Evolutionary conservation across 2,888 invertebrate species (phyloP).

Genomic region (Hemistola chrysoprasaria): DNA sequence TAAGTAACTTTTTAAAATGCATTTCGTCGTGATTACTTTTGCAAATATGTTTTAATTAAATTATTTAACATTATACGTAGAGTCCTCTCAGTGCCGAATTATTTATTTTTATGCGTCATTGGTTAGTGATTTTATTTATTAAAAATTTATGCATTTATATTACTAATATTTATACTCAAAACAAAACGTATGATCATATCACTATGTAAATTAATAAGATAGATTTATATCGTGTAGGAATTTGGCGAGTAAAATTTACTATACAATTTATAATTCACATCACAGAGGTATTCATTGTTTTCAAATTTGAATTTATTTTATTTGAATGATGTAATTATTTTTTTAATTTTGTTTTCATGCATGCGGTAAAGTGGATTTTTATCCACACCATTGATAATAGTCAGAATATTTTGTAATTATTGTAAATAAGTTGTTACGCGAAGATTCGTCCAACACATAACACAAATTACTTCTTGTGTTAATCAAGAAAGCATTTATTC

Average conservation of each 20-base stretch:
- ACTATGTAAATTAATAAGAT: constrained; percentile 18
- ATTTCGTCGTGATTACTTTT: constrained; percentile 21
- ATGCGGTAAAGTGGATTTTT: constrained; percentile 10
- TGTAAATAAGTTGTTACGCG: constrained; percentile 71
- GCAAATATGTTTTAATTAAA: constrained; percentile 7
- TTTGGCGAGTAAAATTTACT: constrained; percentile 13
- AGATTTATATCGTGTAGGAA: constrained; percentile 8
- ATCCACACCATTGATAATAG: constrained; percentile 30
- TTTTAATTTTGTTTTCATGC: no score
- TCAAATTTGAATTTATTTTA: constrained; percentile 8
- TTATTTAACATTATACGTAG: constrained; percentile 19
- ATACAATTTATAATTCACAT: constrained; percentile 9
- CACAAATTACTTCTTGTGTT: constrained; percentile 36
- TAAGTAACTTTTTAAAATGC: constrained; percentile 4
- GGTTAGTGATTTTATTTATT: constrained; percentile 50
- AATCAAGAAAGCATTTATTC: constrained; percentile 66
- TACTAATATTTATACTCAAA: constrained; percentile 16
- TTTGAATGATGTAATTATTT: constrained; percentile 5
- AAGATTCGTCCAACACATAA: constrained; percentile 60
- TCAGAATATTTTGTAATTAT: constrained; percentile 62
- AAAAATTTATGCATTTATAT: constrained; percentile 30
- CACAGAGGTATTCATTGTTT: no score
- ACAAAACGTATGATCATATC: constrained; percentile 16
- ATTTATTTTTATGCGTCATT: constrained; percentile 32
- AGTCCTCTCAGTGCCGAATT: constrained; percentile 60